Evolutionary conservation across 2,888 invertebrate species (phyloP).

Genomic region (Cheiracanthium punctorium): DNA sequence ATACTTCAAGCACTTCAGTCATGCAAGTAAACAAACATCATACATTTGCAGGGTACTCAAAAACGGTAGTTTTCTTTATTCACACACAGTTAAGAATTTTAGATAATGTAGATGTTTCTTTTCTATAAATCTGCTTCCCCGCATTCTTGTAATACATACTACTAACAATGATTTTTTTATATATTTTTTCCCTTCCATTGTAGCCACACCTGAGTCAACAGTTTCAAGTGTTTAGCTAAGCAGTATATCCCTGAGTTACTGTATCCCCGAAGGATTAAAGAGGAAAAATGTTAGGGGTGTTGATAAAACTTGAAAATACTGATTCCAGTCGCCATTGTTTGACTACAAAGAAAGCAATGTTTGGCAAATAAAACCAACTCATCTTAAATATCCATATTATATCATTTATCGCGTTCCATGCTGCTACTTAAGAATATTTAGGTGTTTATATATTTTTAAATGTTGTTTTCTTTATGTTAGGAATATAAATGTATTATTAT

Average conservation of each 20-base stretch:
- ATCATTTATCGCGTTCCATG: no score
- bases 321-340: neutral
- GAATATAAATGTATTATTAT: no score
- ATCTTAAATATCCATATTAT: no score
- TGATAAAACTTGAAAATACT: no score
- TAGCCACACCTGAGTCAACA: constrained; percentile 7
- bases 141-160: constrained; percentile 36
- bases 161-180: neutral
- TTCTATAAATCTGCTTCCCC: constrained; percentile 29
- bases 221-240: neutral
- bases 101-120: constrained; percentile 30
- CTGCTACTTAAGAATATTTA: no score
- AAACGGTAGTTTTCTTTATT: neutral
- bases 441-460: no score
- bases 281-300: no score
- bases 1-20: neutral
- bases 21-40: neutral
- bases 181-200: neutral
- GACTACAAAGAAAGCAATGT: neutral
- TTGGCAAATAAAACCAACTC: neutral
- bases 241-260: neutral
- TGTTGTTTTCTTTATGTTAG: no score
- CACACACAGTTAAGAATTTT: constrained; percentile 23
- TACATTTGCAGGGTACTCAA: neutral
- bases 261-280: neutral